Conservation (phyloP, 1,140 invertebrate species). For the Coptotermes formosanus region DNA sequence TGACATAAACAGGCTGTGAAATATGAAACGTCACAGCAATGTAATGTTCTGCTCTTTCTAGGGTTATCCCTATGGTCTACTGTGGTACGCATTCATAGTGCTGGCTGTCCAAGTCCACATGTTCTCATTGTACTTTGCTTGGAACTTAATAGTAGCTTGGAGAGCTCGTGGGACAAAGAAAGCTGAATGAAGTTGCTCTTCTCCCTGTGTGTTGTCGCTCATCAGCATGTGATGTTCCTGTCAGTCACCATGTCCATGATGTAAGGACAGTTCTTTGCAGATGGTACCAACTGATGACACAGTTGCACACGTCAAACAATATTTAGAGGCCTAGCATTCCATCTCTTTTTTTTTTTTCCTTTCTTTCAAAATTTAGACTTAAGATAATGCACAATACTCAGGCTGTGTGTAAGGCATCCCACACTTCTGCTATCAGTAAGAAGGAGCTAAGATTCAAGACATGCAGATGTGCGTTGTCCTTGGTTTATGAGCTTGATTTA, state of each 20-base stretch:
- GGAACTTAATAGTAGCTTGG: conserved; percentile 85
- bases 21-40: no score
- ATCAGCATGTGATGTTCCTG: background rate
- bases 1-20: no score
- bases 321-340: background rate
- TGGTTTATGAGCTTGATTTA: no score
- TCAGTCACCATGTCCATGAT: background rate
- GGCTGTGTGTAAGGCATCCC: no score
- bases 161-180: conserved; percentile 67
- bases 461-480: no score
- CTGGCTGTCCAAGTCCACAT: conserved; percentile 87
- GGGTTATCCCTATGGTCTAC: conserved; percentile 85
- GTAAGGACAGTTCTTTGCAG: background rate
- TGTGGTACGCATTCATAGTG: conserved; percentile 92
- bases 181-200: conserved; percentile 19
- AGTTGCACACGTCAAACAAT: background rate
- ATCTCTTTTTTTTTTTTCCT: background rate
- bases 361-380: background rate
- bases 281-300: background rate
- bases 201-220: background rate
- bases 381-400: no score
- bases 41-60: conserved; percentile 49
- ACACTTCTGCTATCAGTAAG: no score
- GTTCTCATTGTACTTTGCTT: conserved; percentile 87
- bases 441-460: no score